Conservation (phyloP, 1,140 invertebrate species). For the Drosophila sp. region DNA sequence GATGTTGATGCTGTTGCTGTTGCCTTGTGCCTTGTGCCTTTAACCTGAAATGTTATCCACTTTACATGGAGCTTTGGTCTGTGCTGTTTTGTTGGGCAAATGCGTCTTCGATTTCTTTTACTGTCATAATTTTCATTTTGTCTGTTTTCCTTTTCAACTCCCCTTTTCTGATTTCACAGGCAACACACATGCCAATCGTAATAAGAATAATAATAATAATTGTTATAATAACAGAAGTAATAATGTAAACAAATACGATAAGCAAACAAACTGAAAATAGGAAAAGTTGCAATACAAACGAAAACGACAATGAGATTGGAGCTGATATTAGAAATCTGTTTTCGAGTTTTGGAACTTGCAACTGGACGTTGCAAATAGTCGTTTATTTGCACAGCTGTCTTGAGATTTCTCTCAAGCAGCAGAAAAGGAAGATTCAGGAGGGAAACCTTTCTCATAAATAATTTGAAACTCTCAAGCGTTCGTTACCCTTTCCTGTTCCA, state of each 20-base stretch:
- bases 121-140: slow-evolving; percentile 42
- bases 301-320: slow-evolving; percentile 13
- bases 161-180: slow-evolving; percentile 21
- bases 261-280: slow-evolving; percentile 50
- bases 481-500: slow-evolving; percentile 22
- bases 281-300: slow-evolving; percentile 47
- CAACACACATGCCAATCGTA: slow-evolving; percentile 34
- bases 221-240: slow-evolving; percentile 31
- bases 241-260: slow-evolving; percentile 50
- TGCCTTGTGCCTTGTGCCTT: slow-evolving; percentile 23
- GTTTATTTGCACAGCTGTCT: slow-evolving; percentile 37
- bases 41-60: slow-evolving; percentile 73
- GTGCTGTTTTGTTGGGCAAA: slow-evolving; percentile 56
- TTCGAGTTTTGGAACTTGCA: not conserved
- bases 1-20: no score
- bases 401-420: slow-evolving; percentile 21
- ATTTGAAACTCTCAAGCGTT: slow-evolving; percentile 45
- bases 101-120: slow-evolving; percentile 46
- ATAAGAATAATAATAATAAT: slow-evolving; percentile 20
- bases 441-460: slow-evolving; percentile 42
- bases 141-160: slow-evolving; percentile 14
- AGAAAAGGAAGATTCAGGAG: slow-evolving; percentile 1
- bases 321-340: not conserved
- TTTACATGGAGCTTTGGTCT: slow-evolving; percentile 60
- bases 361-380: slow-evolving; percentile 16